A percentile compares a stretch with the other conserved stretches of the same genome.
Evolutionary conservation across 2,113 vertebrate species (phyloP).

Genomic region (Aplodontia rufa): DNA sequence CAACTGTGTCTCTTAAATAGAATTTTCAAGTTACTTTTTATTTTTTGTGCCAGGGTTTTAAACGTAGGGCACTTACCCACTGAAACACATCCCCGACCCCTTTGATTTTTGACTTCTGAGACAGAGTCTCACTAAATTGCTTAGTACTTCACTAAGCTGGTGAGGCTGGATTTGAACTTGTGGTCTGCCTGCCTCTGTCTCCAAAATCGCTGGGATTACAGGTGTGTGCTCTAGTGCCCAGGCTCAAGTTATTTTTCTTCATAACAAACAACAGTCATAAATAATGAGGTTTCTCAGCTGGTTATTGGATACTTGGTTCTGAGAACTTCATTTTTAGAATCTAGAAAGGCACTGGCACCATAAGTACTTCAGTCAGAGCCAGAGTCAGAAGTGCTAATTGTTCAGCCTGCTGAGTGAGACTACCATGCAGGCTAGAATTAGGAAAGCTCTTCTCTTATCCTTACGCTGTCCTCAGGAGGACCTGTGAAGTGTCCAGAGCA

Average conservation of each 20-base stretch:
- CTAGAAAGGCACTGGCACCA: not conserved
- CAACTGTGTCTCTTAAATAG: not conserved
- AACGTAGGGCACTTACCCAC: not conserved
- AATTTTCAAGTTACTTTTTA: not conserved
- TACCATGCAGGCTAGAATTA: not conserved
- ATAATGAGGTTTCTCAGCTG: not conserved
- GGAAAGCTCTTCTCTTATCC: not conserved
- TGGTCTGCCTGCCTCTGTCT: no score
- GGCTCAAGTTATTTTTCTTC: not conserved
- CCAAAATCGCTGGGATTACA: not conserved
- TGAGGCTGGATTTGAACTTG: no score
- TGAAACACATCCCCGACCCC: no score
- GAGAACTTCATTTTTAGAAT: not conserved
- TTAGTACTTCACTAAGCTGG: no score
- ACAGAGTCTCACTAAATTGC: no score
- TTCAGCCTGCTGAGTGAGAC: not conserved
- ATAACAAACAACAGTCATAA: not conserved
- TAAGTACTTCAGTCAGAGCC: rapidly evolving
- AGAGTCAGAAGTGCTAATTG: not conserved
- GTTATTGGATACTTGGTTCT: not conserved
- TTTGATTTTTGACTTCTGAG: no score
- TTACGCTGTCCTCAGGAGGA: no score
- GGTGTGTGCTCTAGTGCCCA: no score
- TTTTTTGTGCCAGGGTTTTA: not conserved
- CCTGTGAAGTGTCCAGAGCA: no score